Conservation (phyloP, 2,797 vertebrate genomes). For the Gymnothorax javanicus region DNA sequence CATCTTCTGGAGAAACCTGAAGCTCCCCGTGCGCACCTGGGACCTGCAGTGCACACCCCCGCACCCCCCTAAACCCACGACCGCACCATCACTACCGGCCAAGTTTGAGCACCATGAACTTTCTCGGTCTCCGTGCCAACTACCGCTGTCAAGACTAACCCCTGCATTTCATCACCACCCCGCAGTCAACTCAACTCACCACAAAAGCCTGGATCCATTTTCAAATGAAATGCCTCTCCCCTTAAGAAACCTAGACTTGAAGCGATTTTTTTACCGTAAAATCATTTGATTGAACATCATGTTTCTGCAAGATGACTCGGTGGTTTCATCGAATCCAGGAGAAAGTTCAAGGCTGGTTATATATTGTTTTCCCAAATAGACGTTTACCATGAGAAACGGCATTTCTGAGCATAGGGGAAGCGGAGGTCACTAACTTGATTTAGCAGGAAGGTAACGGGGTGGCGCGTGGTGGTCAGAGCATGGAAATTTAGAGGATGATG, state of each 20-base stretch:
- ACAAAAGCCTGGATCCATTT: background rate
- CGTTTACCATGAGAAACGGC: background rate
- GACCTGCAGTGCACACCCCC: background rate
- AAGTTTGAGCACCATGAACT: background rate
- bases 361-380: background rate
- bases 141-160: background rate
- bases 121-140: background rate
- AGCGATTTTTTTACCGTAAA: background rate
- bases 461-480: background rate
- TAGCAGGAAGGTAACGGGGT: background rate
- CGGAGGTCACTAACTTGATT: background rate
- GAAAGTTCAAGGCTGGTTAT: background rate
- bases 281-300: background rate
- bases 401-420: background rate
- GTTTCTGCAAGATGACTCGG: background rate
- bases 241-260: background rate
- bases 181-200: background rate
- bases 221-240: background rate
- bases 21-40: background rate
- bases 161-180: background rate
- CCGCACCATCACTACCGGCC: background rate
- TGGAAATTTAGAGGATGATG: background rate
- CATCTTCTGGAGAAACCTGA: background rate
- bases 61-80: constrained; percentile 28
- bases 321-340: background rate